A percentile compares a stretch with the other conserved stretches of the same genome.
These are phyloP conservation scores for Hartigia nigra DNA, from an alignment of 2,888 invertebrate genomes.

Conservation along the genomic window DNA sequence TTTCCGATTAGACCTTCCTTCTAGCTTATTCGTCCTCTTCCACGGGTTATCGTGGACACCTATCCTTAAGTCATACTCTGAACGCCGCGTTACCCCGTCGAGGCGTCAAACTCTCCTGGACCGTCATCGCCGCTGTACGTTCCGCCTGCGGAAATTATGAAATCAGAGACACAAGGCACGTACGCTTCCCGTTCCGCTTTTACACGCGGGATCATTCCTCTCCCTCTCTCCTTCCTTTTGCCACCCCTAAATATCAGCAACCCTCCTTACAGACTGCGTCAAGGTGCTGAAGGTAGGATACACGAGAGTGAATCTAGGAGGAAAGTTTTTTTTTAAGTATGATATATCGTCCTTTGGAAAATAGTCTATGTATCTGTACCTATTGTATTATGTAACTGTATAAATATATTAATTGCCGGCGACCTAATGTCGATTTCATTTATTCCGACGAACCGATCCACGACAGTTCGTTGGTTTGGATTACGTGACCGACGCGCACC, in stretches of 20 bases:
- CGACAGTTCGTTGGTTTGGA: not conserved
- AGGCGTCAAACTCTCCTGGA: constrained; percentile 5
- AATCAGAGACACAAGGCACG: constrained; percentile 65
- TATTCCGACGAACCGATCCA: not conserved
- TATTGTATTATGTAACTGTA: not conserved
- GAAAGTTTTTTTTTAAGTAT: constrained; percentile 42
- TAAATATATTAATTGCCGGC: not conserved
- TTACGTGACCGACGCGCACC: not conserved
- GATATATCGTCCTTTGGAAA: constrained; percentile 47
- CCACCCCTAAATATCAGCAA: constrained; percentile 19
- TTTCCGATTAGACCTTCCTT: constrained; percentile 11
- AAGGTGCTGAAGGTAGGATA: not conserved
- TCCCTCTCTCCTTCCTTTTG: constrained; percentile 22
- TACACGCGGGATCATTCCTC: constrained; percentile 31
- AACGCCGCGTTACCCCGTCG: not conserved
- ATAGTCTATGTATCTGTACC: constrained; percentile 20
- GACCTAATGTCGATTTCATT: not conserved
- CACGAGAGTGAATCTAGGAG: constrained; percentile 12
- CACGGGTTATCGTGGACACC: not conserved
- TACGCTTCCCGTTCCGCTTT: constrained; percentile 39
- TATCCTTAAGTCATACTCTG: not conserved
- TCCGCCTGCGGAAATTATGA: constrained; percentile 65
- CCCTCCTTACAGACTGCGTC: constrained; percentile 1
- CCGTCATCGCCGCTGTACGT: constrained; percentile 34
- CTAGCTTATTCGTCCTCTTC: constrained; percentile 2